Conservation (phyloP, 1,140 invertebrate genomes). For the Drosophila nannoptera region DNA sequence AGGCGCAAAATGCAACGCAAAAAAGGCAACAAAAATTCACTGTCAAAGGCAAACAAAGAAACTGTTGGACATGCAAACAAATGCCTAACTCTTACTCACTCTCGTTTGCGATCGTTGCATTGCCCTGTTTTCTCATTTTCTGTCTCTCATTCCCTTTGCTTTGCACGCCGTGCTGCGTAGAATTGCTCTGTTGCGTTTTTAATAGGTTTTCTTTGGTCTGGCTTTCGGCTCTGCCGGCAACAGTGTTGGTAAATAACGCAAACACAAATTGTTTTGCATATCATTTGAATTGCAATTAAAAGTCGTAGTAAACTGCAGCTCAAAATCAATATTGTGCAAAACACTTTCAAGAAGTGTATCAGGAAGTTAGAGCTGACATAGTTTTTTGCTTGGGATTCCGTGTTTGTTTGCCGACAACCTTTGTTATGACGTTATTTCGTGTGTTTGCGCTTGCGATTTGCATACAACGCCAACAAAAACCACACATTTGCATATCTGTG, state of each 20-base stretch:
- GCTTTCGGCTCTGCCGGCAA: background rate
- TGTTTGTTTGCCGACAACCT: conserved; percentile 20
- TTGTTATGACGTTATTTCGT: conserved; percentile 39
- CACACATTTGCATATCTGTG: conserved; percentile 26
- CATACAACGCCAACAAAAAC: conserved; percentile 24
- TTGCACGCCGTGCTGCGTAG: background rate
- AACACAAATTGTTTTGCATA: conserved; percentile 18
- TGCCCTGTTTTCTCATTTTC: background rate
- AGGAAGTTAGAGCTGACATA: conserved; percentile 20
- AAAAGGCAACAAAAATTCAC: conserved; percentile 15
- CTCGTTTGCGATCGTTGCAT: background rate
- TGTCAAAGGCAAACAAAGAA: conserved; percentile 35
- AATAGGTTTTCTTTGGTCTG: conserved; percentile 9
- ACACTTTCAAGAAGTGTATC: background rate
- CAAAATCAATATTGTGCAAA: conserved; percentile 36
- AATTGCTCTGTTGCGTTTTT: conserved; percentile 14
- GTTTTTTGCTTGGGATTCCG: conserved; percentile 7
- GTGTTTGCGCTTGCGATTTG: conserved; percentile 40
- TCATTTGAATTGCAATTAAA: conserved; percentile 40
- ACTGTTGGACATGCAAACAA: conserved; percentile 30
- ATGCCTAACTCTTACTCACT: conserved; percentile 1
- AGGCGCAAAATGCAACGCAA: conserved; percentile 25
- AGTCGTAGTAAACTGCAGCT: conserved; percentile 15
- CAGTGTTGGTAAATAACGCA: conserved; percentile 36
- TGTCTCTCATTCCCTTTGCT: background rate